Evolutionary conservation across 1,140 invertebrate species (phyloP), one percentile per base, ranked within the genome.

Genomic region (Heliconius nattereri): DNA sequence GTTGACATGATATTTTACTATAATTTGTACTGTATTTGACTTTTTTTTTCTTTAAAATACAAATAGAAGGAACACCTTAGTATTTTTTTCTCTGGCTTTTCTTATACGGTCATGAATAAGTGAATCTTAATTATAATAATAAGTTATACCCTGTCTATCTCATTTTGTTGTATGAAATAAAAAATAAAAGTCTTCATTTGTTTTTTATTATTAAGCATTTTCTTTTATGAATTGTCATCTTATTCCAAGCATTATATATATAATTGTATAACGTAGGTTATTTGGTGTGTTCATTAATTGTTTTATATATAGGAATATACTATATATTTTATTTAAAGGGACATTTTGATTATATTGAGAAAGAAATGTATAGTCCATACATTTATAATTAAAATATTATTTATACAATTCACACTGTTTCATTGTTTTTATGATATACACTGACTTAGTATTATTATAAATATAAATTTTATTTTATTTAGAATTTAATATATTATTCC

Each of bases 401-500:
- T 26, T 26, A 66, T 29, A 66, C 60, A 66, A 29, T 16, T 26
- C 60, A 29, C 60, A 23, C 9, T 29, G 7, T 66, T 66, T 66
- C 60, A 66, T 29, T 66, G 60, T 66, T 66, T 66, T 66, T 66
- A n/a, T 60, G 5, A 66, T 66, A 29, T 16, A 66, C 13, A 66
- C 9, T 29, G 60, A 66, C 13, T 29, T 66, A 66, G 60, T 66
- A 66, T 66, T 66, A 66, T 66, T 66, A 66, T 66, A 13, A 23
- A 60, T 60, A 66, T 66, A 66, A 66, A 26, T 29, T 29, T 26
- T 29, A 29, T 23, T 66, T 66, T 66, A 66, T 26, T 66, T 66
- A 66, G 23, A 49, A 73, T 73, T 11, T 45, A 73, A 23, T 73
- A 73, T 73, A 73, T 73, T 16, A 73, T 73, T 40, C 23, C 49